Evolutionary conservation across 1,140 invertebrate genomes (phyloP).

Genomic region (Dysdera silvatica): DNA sequence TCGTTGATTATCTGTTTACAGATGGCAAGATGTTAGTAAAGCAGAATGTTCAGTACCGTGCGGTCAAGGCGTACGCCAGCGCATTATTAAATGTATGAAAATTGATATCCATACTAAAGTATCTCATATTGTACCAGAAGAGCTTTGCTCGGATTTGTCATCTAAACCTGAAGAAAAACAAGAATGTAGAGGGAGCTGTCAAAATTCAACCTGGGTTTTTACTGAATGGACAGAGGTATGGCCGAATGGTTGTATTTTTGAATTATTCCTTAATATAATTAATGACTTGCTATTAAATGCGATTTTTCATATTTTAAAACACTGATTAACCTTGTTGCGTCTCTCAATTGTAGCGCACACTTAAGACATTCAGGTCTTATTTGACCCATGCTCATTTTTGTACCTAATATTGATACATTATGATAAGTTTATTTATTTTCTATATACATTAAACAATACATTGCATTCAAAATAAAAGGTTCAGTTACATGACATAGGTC

Average conservation of each 20-base stretch:
- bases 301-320: too few species aligned
- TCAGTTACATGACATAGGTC: too few species aligned
- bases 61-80: conserved; percentile 53
- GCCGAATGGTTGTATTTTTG: not conserved
- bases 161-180: conserved; percentile 49
- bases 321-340: too few species aligned
- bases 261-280: too few species aligned
- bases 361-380: too few species aligned
- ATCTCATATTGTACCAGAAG: conserved; percentile 35
- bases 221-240: conserved; percentile 57
- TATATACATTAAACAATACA: too few species aligned
- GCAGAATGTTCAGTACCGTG: conserved; percentile 62
- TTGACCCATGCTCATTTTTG: too few species aligned
- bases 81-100: conserved; percentile 50
- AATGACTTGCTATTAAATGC: too few species aligned
- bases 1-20: not conserved
- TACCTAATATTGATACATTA: too few species aligned
- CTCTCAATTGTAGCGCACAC: too few species aligned
- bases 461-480: too few species aligned
- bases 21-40: conserved; percentile 21
- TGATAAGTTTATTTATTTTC: too few species aligned
- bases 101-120: conserved; percentile 19
- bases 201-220: conserved; percentile 59
- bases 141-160: conserved; percentile 49
- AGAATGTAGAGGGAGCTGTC: conserved; percentile 59